These are phyloP conservation scores for Spizaetus ornatus DNA, from an alignment of 2,113 vertebrate species.

Conservation along the genomic window DNA sequence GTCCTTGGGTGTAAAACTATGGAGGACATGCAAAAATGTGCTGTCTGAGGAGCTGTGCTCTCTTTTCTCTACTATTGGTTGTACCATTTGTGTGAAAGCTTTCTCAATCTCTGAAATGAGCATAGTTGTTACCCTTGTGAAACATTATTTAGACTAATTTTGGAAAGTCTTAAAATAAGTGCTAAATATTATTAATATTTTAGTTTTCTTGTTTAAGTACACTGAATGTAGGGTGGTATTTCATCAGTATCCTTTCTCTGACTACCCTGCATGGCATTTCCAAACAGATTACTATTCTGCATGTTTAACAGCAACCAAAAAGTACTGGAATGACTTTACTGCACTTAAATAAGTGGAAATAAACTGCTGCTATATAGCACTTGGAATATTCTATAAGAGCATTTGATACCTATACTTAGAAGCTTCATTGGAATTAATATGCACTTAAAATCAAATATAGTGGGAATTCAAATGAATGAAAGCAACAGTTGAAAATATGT, in stretches of 20 bases:
- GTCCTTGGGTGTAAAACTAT: not conserved
- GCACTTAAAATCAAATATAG: not conserved
- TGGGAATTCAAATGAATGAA: not conserved
- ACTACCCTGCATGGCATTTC: not conserved
- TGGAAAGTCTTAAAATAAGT: not conserved
- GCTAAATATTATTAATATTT: not conserved
- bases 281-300: not conserved
- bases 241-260: not conserved
- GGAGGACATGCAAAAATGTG: not conserved
- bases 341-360: not conserved
- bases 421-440: not conserved
- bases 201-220: not conserved
- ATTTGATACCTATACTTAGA: not conserved
- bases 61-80: not conserved
- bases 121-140: not conserved
- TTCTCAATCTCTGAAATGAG: not conserved
- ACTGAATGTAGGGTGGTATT: not conserved
- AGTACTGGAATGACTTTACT: not conserved
- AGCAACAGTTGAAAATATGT: not conserved
- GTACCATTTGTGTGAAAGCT: not conserved
- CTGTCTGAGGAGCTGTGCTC: not conserved
- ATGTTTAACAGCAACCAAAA: not conserved
- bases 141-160: not conserved
- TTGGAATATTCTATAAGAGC: not conserved
- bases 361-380: not conserved